These are phyloP conservation scores for Gonocerus acuteangulatus DNA, from an alignment of 2,888 invertebrate genomes.

Conservation along the genomic window DNA sequence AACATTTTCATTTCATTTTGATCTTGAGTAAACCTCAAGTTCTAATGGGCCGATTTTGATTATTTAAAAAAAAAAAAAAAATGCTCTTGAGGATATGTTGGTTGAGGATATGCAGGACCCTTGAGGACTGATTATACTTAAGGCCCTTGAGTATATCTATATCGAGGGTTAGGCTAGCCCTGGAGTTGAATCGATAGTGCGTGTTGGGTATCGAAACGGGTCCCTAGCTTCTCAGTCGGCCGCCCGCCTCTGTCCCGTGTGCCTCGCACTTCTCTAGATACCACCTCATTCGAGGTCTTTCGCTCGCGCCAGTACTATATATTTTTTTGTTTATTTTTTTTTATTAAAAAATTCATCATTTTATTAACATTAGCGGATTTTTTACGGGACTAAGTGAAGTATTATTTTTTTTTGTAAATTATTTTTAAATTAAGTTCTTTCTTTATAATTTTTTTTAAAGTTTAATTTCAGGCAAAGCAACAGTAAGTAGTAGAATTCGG, in stretches of 20 bases:
- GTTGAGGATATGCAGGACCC: no score
- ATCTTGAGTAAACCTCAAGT: no score
- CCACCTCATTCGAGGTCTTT: not conserved
- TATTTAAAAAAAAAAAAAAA: no score
- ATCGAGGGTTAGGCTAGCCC: not conserved
- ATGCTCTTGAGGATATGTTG: no score
- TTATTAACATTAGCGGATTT: not conserved
- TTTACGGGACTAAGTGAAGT: not conserved
- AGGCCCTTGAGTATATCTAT: no score
- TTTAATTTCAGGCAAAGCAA: no score
- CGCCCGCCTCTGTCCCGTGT: not conserved
- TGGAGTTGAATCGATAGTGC: not conserved
- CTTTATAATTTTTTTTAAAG: no score
- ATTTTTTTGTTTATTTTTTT: not conserved
- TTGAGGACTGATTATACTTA: no score
- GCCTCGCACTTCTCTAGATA: not conserved
- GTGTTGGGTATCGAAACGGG: not conserved
- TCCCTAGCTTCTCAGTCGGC: not conserved
- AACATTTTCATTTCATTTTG: no score
- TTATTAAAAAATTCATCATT: not conserved
- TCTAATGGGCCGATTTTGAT: no score
- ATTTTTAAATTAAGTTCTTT: not conserved
- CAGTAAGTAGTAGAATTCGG: not conserved
- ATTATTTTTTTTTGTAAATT: not conserved
- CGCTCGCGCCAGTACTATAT: not conserved